phyloP scores from a whole-genome alignment of 2,888 invertebrate genomes.

The Rotaria magnacalcarata region DNA sequence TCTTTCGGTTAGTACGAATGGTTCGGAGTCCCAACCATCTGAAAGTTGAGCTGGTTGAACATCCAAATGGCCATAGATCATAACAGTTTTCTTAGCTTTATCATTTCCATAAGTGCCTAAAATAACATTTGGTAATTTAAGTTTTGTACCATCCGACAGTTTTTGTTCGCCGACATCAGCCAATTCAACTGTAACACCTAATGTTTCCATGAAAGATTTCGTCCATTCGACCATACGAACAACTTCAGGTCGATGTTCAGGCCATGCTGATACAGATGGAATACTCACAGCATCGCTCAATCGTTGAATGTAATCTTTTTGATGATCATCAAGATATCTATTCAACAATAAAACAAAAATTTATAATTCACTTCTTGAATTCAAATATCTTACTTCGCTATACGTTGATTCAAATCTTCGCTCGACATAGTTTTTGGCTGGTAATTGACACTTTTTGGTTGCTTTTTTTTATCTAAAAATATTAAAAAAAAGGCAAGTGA shows the following conservation, averaged over 20 bases:
- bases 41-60: constrained; percentile 76
- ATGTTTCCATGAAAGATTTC: constrained; percentile 50
- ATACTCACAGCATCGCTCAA: constrained; percentile 82
- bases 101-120: constrained; percentile 72
- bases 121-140: constrained; percentile 79
- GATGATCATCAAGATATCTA: constrained; percentile 66
- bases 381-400: constrained; percentile 11
- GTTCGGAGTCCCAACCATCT: constrained; percentile 92
- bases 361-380: background rate
- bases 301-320: constrained; percentile 71
- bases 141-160: constrained; percentile 68
- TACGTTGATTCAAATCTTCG: constrained; percentile 18
- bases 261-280: constrained; percentile 87
- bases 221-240: constrained; percentile 71
- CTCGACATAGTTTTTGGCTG: background rate
- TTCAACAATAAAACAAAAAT: background rate
- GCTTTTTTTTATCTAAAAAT: background rate
- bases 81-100: constrained; percentile 80
- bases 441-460: background rate
- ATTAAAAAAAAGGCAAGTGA: background rate
- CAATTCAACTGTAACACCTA: constrained; percentile 70
- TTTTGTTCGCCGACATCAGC: constrained; percentile 69
- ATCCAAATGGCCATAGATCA: constrained; percentile 93
- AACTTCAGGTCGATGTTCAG: constrained; percentile 74
- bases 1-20: constrained; percentile 80